Evolutionary conservation across 2,797 vertebrate species (phyloP), one percentile per base, ranked within the genome.

Genomic region (Cygnus olor): DNA sequence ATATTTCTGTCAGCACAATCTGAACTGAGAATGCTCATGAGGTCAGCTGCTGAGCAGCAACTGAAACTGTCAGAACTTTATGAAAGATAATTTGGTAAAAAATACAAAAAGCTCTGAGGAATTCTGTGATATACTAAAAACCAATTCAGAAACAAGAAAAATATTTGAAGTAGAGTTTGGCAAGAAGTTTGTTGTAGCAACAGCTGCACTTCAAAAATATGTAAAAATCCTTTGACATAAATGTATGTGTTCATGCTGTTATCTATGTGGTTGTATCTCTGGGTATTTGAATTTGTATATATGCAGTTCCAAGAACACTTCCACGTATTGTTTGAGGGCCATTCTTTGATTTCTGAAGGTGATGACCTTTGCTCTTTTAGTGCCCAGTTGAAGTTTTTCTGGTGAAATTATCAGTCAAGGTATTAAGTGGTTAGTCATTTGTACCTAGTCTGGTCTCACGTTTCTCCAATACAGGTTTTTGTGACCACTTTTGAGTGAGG

Each of bases 221-320:
- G 58, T 85, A 7, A 60, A 49, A 85, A 21, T 36, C 30, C 25
- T 66, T 91, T 34, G 30, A 20, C 4, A 3, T 60, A n/a, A 61
- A 57, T 14, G 14, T 30, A 7, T 0, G 3, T 14, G n/a, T 17
- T 28, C 10, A 3, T 8, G 19, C 4, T 21, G 6, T 30, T 63
- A 11, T 13, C 45, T 22, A 5, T 65, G 38, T 58, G 12, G 6
- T 21, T 70, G 9, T 44, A 40, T 40, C 63, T 80, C 16, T 38
- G 8, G 36, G 11, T 20, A 6, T 57, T n/a, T n/a, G 56, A 57
- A 12, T 30, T 22, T 38, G 19, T 47, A 5, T 38, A 19, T 64
- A 10, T 42, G 47, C 30, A 8, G 74, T 38, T 49, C 49, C 47
- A 49, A 49, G 22, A 24, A 24, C 5, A 9, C 25, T 80, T 74